A percentile compares a stretch with the other conserved stretches of the same genome.
Conservation (phyloP, 2,888 invertebrate species). For the Enchytraeus crypticus region DNA sequence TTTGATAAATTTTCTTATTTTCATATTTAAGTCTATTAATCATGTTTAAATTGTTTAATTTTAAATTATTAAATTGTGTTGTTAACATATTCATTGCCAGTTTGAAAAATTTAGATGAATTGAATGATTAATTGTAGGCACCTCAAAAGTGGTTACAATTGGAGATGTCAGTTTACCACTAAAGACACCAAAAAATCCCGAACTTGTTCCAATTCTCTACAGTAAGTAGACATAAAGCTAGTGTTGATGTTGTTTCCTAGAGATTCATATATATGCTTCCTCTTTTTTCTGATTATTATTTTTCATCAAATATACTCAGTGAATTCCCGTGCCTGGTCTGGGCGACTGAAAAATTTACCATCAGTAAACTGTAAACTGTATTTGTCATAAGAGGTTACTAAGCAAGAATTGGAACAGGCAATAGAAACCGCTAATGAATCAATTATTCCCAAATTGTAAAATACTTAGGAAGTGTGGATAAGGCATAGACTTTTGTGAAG, state of each 20-base stretch:
- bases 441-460: too few relatives aligned
- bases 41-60: too few relatives aligned
- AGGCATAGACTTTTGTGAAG: too few relatives aligned
- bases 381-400: too few relatives aligned
- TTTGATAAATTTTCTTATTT: too few relatives aligned
- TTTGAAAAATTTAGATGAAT: too few relatives aligned
- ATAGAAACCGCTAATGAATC: too few relatives aligned
- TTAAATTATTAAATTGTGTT: too few relatives aligned
- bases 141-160: constrained; percentile 29
- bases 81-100: too few relatives aligned
- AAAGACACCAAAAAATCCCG: constrained; percentile 57
- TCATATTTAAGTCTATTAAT: too few relatives aligned
- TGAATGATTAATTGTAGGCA: neutral
- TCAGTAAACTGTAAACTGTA: too few relatives aligned
- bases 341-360: neutral
- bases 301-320: neutral
- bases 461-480: too few relatives aligned
- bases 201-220: constrained; percentile 76
- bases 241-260: neutral
- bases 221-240: constrained; percentile 55
- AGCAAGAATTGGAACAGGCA: neutral
- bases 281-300: neutral
- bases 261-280: neutral
- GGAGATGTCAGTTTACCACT: constrained; percentile 40
- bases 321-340: neutral